Evolutionary conservation across 2,113 vertebrate genomes (phyloP).

Genomic region (Pituophis catenifer): DNA sequence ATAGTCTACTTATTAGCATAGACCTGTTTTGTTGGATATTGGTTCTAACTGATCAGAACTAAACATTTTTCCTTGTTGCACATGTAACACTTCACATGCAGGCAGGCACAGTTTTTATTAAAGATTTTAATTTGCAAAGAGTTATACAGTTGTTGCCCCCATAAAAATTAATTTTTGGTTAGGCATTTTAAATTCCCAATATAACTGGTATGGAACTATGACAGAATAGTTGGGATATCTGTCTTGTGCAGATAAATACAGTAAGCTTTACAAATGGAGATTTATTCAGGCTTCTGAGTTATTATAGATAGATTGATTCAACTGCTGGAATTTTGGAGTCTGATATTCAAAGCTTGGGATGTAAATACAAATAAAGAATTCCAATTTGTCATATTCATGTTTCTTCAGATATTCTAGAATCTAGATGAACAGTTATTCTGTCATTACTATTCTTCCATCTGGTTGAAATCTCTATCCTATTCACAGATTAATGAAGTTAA

Average conservation of each 20-base stretch:
- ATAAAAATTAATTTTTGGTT: neutral
- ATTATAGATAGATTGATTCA: neutral
- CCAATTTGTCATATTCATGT: neutral
- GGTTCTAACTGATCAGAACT: neutral
- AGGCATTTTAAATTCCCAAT: neutral
- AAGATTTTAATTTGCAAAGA: neutral
- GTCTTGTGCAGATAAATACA: neutral
- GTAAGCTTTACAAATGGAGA: neutral
- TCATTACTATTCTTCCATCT: neutral
- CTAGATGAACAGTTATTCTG: neutral
- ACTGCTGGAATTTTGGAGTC: neutral
- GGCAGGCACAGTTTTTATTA: neutral
- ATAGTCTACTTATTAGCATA: neutral
- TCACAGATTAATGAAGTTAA: no score
- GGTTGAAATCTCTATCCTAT: no score
- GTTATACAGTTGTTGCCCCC: neutral
- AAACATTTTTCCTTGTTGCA: neutral
- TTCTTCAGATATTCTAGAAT: neutral
- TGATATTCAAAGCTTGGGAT: neutral
- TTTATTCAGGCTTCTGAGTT: neutral
- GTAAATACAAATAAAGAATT: neutral
- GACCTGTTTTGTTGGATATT: conserved; percentile 7
- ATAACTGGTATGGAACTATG: neutral
- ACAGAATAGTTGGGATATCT: neutral
- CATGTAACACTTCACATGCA: neutral